phyloP scores from a whole-genome alignment of 2,888 invertebrate genomes.

The Eupithecia centaureata region DNA sequence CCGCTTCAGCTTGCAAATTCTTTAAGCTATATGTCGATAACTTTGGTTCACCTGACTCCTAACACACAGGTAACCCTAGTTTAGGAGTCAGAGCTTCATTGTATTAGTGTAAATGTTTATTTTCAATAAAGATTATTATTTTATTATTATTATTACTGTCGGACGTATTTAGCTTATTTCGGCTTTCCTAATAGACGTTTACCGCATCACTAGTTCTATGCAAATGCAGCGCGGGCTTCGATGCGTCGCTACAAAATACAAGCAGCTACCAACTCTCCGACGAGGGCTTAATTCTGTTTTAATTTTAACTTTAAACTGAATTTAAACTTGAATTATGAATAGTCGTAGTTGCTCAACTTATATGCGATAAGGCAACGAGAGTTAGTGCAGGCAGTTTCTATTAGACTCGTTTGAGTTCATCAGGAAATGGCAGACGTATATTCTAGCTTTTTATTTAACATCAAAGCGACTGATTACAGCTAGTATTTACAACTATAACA shows the following conservation, averaged over 20 bases:
- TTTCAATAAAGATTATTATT: no score
- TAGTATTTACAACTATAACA: no score
- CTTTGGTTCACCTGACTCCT: no score
- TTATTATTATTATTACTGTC: no score
- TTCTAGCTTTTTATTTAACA: no score
- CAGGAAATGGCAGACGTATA: background rate
- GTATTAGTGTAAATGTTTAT: no score
- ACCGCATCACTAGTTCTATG: conserved; percentile 46
- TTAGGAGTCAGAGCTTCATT: no score
- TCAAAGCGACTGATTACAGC: no score
- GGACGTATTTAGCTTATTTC: no score
- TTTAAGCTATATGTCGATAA: no score
- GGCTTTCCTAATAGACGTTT: background rate
- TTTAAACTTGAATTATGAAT: conserved; percentile 56
- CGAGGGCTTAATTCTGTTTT: conserved; percentile 59
- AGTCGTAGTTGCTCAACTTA: conserved; percentile 42
- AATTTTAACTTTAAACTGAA: conserved; percentile 60
- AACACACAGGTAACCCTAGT: no score
- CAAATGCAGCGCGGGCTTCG: conserved; percentile 44
- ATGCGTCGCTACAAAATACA: conserved; percentile 55
- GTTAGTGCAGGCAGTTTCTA: conserved; percentile 27
- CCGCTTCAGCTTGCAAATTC: no score
- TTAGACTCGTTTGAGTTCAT: conserved; percentile 5
- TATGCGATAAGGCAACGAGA: conserved; percentile 36
- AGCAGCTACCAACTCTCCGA: conserved; percentile 47